Evolutionary conservation across 2,888 invertebrate species (phyloP).

Genomic region (Escarpia spicata): DNA sequence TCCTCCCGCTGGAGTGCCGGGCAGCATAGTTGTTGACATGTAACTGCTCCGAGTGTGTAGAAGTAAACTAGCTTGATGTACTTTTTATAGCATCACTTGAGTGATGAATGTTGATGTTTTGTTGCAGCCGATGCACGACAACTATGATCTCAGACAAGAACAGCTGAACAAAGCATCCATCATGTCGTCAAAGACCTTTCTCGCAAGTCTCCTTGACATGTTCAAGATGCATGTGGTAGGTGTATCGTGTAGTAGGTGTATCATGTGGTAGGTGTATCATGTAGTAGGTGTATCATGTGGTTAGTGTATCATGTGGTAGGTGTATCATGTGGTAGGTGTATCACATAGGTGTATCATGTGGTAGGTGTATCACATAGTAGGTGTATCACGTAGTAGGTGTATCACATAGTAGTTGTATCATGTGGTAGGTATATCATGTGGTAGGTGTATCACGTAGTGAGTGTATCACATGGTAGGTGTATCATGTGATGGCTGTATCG

Average conservation of each 20-base stretch:
- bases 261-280: too few species aligned
- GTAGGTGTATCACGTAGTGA: conserved; percentile 73
- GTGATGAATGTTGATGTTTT: background rate
- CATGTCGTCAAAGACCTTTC: conserved; percentile 87
- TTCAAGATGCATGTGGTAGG: conserved; percentile 93
- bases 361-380: too few species aligned
- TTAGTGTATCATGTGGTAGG: too few species aligned
- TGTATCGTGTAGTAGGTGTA: conserved; percentile 42
- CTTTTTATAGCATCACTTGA: background rate
- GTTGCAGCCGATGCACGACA: conserved; percentile 85
- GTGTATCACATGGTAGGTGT: conserved; percentile 82
- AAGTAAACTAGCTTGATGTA: too few species aligned
- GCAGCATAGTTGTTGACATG: too few species aligned
- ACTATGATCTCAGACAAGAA: conserved; percentile 95
- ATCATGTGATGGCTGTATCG: too few species aligned
- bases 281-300: too few species aligned
- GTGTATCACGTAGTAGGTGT: too few species aligned
- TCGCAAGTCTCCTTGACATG: conserved; percentile 92
- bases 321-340: conserved; percentile 42
- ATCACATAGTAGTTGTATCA: too few species aligned
- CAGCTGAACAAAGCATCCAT: conserved; percentile 97
- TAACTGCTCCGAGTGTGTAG: too few species aligned
- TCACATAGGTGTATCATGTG: conserved; percentile 76
- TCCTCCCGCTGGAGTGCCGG: too few species aligned
- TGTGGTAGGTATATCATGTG: conserved; percentile 73